Evolutionary conservation across 2,888 invertebrate genomes (phyloP).

Genomic region (Rhagophthalmus giganteus): DNA sequence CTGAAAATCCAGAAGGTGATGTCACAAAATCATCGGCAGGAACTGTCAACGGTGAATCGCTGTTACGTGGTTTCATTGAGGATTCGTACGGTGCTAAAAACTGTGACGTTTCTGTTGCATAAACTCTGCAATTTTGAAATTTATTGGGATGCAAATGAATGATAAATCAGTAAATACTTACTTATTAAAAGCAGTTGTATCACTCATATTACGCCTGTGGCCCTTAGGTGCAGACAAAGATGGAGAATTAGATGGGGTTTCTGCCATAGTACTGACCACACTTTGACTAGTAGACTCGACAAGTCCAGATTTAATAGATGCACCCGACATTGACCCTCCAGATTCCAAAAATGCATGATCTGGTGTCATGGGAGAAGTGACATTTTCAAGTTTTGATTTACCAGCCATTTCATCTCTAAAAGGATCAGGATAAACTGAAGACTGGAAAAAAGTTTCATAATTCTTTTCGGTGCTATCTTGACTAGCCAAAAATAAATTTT

Average conservation of each 20-base stretch:
- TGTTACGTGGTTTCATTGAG: slow-evolving; percentile 61
- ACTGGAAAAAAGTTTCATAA: slow-evolving; percentile 66
- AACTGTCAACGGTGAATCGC: slow-evolving; percentile 54
- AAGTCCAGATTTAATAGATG: slow-evolving; percentile 39
- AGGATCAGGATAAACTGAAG: slow-evolving; percentile 70
- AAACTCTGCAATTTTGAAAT: slow-evolving; percentile 69
- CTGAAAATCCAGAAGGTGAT: slow-evolving; percentile 50
- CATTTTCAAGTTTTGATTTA: slow-evolving; percentile 55
- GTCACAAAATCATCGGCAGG: slow-evolving; percentile 38
- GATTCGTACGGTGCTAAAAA: slow-evolving; percentile 75
- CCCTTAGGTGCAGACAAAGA: slow-evolving; percentile 56
- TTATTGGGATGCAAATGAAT: too few species aligned
- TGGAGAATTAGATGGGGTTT: slow-evolving; percentile 52
- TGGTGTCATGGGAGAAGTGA: slow-evolving; percentile 43
- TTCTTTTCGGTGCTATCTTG: slow-evolving; percentile 49
- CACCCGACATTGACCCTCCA: slow-evolving; percentile 31
- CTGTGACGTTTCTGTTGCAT: slow-evolving; percentile 73
- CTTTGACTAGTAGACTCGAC: slow-evolving; percentile 49
- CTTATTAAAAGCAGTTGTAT: slow-evolving; percentile 82
- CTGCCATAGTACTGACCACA: slow-evolving; percentile 41
- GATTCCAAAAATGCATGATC: slow-evolving; percentile 44
- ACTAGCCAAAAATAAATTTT: slow-evolving; percentile 29
- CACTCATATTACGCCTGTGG: slow-evolving; percentile 81
- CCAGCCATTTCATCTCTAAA: slow-evolving; percentile 61
- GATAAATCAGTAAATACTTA: too few species aligned